A percentile compares a stretch with the other conserved stretches of the same genome.
Evolutionary conservation across 2,797 vertebrate genomes (phyloP).

Genomic region (Eulemur albifrons): DNA sequence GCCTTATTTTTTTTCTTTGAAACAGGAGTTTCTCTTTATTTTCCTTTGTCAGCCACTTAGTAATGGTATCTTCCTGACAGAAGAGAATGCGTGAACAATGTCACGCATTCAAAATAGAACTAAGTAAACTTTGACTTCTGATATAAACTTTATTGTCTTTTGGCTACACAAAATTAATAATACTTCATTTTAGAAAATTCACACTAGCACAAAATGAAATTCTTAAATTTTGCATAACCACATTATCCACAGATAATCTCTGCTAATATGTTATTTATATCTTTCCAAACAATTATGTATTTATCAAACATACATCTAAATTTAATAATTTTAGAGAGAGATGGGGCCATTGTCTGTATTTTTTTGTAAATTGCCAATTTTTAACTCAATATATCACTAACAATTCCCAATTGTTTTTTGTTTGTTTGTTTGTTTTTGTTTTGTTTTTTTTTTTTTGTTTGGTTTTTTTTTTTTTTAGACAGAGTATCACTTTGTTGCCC

Average conservation of each 20-base stretch:
- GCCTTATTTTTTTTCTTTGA: conserved; percentile 22
- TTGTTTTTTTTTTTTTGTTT: not conserved
- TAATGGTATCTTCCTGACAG: not conserved
- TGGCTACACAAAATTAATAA: not conserved
- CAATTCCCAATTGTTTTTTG: not conserved
- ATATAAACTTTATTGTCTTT: not conserved
- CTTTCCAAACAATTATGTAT: not conserved
- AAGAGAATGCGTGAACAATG: not conserved
- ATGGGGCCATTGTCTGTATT: not conserved
- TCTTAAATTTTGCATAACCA: not conserved
- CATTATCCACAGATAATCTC: not conserved
- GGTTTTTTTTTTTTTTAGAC: too few relatives aligned
- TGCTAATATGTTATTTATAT: not conserved
- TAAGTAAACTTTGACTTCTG: not conserved
- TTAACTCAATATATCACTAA: not conserved
- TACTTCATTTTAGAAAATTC: not conserved
- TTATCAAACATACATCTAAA: not conserved
- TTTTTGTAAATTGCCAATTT: not conserved
- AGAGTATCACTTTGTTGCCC: too few relatives aligned
- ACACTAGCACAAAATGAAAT: not conserved
- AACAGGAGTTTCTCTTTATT: conserved; percentile 30
- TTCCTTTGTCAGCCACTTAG: conserved; percentile 36
- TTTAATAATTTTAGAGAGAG: not conserved
- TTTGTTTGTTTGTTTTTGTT: not conserved
- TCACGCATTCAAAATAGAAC: not conserved